These are phyloP conservation scores for Akabosia matsudoensis DNA, from an alignment of 1,140 invertebrate species.

Conservation along the genomic window DNA sequence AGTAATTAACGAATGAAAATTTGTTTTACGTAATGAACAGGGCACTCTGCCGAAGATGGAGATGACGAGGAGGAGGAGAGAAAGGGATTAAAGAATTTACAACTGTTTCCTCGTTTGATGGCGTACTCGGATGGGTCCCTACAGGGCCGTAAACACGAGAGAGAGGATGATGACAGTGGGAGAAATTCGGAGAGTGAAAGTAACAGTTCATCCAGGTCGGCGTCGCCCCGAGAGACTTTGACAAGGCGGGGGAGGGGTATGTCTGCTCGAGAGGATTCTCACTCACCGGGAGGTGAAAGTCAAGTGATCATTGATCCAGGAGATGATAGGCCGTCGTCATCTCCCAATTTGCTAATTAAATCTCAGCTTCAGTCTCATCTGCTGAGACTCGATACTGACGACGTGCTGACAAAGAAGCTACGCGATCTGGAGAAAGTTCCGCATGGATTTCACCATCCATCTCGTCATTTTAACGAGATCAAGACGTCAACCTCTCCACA, in stretches of 20 bases:
- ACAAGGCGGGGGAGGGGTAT: neutral
- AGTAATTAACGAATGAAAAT: neutral
- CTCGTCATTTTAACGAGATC: neutral
- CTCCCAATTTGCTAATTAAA: constrained; percentile 5
- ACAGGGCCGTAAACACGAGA: neutral
- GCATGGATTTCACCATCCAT: neutral
- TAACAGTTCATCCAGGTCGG: neutral
- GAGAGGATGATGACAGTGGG: neutral
- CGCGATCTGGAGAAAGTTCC: neutral
- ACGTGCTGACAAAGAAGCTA: neutral
- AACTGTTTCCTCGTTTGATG: neutral
- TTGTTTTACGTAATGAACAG: neutral
- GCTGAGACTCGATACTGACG: neutral
- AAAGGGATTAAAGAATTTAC: neutral
- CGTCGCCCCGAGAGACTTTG: neutral
- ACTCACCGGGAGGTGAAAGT: neutral
- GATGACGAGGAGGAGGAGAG: neutral
- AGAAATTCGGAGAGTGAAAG: neutral
- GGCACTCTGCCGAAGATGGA: neutral
- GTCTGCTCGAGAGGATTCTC: neutral
- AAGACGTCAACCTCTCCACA: constrained; percentile 20
- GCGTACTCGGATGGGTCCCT: neutral
- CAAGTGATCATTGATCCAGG: constrained; percentile 9
- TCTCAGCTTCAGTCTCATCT: constrained; percentile 4
- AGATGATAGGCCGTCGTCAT: neutral